Conservation (phyloP, 2,113 vertebrate species). For the Sylvia atricapilla region DNA sequence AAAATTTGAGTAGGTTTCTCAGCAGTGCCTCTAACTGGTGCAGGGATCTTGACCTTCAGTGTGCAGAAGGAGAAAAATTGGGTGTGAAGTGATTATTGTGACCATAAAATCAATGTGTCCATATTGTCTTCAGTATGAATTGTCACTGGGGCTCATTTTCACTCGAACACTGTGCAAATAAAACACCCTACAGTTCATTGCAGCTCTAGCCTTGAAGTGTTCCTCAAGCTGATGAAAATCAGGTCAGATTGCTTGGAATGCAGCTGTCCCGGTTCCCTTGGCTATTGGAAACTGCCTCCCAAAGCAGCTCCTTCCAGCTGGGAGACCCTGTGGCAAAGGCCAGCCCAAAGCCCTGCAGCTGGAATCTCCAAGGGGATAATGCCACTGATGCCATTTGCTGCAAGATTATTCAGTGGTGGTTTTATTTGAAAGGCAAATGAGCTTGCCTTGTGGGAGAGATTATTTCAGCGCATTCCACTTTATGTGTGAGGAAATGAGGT, state of each 20-base stretch:
- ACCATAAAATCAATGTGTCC: background rate
- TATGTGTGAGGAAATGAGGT: background rate
- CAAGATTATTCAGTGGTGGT: background rate
- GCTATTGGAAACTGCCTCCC: background rate
- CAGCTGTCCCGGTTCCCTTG: background rate
- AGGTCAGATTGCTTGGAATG: background rate
- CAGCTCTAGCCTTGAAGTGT: background rate
- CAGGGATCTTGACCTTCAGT: background rate
- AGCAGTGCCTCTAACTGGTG: background rate
- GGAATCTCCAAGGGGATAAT: background rate
- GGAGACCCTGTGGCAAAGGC: background rate
- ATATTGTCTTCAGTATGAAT: background rate
- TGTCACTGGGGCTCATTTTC: background rate
- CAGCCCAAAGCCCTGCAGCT: background rate
- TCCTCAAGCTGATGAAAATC: background rate
- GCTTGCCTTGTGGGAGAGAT: background rate
- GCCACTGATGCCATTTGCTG: background rate
- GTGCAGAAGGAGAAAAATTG: background rate
- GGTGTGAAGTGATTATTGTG: background rate
- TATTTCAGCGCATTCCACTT: background rate
- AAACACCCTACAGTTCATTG: background rate
- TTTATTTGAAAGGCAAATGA: constrained; percentile 27
- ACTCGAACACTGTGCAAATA: background rate
- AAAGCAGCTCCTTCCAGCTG: background rate
- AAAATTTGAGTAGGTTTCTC: background rate